A percentile compares a stretch with the other conserved stretches of the same genome.
Conservation (phyloP, 1,140 invertebrate genomes). For the Doryteuthis pealeii region DNA sequence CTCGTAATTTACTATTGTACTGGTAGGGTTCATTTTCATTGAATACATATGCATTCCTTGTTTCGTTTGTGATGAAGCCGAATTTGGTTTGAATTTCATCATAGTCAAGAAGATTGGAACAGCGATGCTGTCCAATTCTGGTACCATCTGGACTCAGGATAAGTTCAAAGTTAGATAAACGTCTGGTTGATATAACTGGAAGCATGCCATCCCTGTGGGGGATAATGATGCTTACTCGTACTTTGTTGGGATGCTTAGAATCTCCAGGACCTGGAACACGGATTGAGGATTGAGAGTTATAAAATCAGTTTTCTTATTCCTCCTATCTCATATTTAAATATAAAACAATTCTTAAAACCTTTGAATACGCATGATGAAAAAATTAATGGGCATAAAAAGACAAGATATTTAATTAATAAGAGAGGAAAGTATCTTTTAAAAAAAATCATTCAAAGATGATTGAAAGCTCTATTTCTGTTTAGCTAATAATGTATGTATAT, state of each 20-base stretch:
- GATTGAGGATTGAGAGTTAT: too few relatives aligned
- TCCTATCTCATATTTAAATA: too few relatives aligned
- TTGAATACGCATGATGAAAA: too few relatives aligned
- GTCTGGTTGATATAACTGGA: conserved; percentile 56
- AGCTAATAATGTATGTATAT: too few relatives aligned
- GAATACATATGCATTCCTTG: conserved; percentile 40
- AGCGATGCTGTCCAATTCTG: conserved; percentile 53
- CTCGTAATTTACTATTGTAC: conserved; percentile 45
- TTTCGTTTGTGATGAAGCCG: conserved; percentile 54
- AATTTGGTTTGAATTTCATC: conserved; percentile 40
- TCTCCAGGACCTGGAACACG: conserved; percentile 53
- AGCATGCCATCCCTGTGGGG: conserved; percentile 61
- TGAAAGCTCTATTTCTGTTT: too few relatives aligned
- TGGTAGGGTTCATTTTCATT: conserved; percentile 56
- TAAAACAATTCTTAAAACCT: too few relatives aligned
- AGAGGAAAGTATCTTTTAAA: too few relatives aligned
- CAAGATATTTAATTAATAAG: too few relatives aligned
- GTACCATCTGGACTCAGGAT: conserved; percentile 53
- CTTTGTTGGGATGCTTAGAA: conserved; percentile 48
- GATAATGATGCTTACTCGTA: conserved; percentile 53
- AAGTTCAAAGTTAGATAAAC: conserved; percentile 59
- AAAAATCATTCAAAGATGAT: too few relatives aligned
- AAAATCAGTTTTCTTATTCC: too few relatives aligned
- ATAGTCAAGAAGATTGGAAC: conserved; percentile 58
- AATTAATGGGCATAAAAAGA: too few relatives aligned